phyloP scores from a whole-genome alignment of 1,140 invertebrate genomes.

The Cyrtorhinus lividipennis region DNA sequence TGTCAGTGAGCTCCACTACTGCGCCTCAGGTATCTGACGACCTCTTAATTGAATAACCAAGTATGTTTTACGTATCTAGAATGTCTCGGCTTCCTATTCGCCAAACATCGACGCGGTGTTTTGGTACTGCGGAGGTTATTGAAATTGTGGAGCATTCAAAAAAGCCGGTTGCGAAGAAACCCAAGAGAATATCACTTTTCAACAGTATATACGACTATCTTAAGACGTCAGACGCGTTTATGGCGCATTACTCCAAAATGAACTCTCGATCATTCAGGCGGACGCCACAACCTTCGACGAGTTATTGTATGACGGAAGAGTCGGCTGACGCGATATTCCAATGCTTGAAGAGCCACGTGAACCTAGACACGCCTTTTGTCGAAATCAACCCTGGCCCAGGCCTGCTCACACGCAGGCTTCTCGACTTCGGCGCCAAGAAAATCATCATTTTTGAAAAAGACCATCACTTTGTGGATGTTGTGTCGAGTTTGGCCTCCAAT shows the following conservation, averaged over 20 bases:
- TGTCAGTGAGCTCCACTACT: constrained; percentile 41
- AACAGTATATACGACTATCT: neutral
- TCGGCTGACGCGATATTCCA: constrained; percentile 3
- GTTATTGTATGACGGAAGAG: constrained; percentile 10
- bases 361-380: constrained; percentile 2
- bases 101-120: neutral
- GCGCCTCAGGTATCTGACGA: constrained; percentile 34
- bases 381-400: constrained; percentile 18
- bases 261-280: neutral
- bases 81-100: no score
- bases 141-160: no score
- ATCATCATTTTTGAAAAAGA: constrained; percentile 16
- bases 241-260: neutral
- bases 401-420: constrained; percentile 7
- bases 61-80: neutral
- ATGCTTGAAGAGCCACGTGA: constrained; percentile 6
- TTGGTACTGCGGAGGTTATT: neutral
- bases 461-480: neutral
- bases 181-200: neutral
- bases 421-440: neutral
- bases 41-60: neutral
- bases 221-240: constrained; percentile 1
- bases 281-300: neutral
- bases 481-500: neutral
- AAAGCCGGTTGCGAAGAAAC: neutral